Conservation (phyloP, 1,140 invertebrate genomes). For the Babylonia areolata region DNA sequence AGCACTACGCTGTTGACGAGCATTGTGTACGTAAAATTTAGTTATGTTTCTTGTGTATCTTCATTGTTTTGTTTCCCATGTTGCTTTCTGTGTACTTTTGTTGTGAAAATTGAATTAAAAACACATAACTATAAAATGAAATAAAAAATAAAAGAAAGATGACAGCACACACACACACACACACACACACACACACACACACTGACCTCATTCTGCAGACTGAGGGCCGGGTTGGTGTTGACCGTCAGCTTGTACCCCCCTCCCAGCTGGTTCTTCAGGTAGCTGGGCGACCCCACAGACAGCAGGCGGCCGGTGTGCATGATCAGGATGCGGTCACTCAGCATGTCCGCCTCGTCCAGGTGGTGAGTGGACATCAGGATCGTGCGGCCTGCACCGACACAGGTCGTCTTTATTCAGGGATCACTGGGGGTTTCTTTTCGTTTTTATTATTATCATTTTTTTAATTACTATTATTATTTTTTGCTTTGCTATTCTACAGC, state of each 20-base stretch:
- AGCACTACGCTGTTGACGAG: too few species aligned
- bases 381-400: constrained; percentile 71
- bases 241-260: constrained; percentile 79
- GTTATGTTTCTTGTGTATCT: too few species aligned
- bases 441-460: neutral
- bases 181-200: neutral
- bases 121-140: too few species aligned
- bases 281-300: constrained; percentile 69
- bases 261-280: constrained; percentile 74
- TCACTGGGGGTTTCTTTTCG: neutral
- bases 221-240: constrained; percentile 23
- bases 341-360: constrained; percentile 78
- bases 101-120: too few species aligned
- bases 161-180: neutral
- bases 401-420: too few species aligned
- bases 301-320: constrained; percentile 72
- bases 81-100: too few species aligned
- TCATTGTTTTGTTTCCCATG: too few species aligned
- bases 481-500: too few species aligned
- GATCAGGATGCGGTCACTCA: constrained; percentile 78
- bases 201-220: constrained; percentile 31
- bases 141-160: too few species aligned
- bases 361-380: constrained; percentile 78
- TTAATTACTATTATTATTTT: too few species aligned
- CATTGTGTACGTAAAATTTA: too few species aligned